Conservation (phyloP, 2,888 invertebrate genomes). For the Hirtodrosophila alboralis region DNA sequence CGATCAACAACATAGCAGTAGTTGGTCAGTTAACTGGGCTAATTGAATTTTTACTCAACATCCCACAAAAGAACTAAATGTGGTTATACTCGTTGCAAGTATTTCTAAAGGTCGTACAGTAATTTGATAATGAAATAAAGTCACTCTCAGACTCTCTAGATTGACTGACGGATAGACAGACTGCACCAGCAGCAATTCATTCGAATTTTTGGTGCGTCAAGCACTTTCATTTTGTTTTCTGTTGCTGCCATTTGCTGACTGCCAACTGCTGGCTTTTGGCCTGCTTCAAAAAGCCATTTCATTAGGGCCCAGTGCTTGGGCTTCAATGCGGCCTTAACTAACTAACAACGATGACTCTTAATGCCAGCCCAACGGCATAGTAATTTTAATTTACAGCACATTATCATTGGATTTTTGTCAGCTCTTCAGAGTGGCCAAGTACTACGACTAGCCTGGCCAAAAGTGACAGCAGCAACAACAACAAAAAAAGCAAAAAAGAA, state of each 20-base stretch:
- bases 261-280: slow-evolving; percentile 4
- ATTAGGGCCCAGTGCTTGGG: slow-evolving; percentile 45
- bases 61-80: slow-evolving; percentile 46
- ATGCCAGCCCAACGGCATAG: slow-evolving; percentile 54
- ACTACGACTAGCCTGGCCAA: slow-evolving; percentile 27
- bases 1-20: slow-evolving; percentile 44
- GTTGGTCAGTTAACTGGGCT: slow-evolving; percentile 52
- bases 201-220: slow-evolving; percentile 60
- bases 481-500: neutral
- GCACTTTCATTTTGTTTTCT: slow-evolving; percentile 48
- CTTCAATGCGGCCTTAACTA: slow-evolving; percentile 48
- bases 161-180: slow-evolving; percentile 3
- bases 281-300: slow-evolving; percentile 57
- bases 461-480: slow-evolving; percentile 42
- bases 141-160: slow-evolving; percentile 42
- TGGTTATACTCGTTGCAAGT: too few species aligned
- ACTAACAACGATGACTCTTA: slow-evolving; percentile 37
- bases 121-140: slow-evolving; percentile 74
- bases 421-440: slow-evolving; percentile 22
- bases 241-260: neutral
- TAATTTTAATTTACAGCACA: slow-evolving; percentile 69
- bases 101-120: slow-evolving; percentile 38
- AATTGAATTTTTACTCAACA: slow-evolving; percentile 62
- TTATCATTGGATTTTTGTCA: slow-evolving; percentile 62
- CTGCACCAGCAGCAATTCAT: slow-evolving; percentile 54